A percentile compares a stretch with the other conserved stretches of the same genome.
These are phyloP conservation scores for Rhinichthys klamathensis DNA, from an alignment of 2,113 vertebrate genomes.

Conservation along the genomic window DNA sequence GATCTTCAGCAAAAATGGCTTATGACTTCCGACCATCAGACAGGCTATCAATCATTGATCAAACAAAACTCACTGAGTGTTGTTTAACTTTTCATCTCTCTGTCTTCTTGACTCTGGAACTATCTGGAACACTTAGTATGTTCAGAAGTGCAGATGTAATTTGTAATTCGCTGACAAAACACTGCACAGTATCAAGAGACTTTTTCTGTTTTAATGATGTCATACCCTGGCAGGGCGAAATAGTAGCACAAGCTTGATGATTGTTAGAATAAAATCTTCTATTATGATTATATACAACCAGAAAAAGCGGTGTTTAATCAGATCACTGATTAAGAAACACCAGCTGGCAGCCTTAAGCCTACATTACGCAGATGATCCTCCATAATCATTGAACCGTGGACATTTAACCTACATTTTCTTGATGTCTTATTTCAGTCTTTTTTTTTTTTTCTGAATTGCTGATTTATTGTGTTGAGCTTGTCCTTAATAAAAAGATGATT, in stretches of 20 bases:
- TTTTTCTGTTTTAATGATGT: neutral
- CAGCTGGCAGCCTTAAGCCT: neutral
- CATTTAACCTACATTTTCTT: constrained; percentile 16
- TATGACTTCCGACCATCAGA: constrained; percentile 27
- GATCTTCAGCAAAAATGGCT: constrained; percentile 47
- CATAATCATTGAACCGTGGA: neutral
- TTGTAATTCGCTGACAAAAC: neutral
- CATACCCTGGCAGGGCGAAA: neutral
- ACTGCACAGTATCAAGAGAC: neutral
- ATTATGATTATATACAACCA: neutral
- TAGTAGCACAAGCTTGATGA: neutral
- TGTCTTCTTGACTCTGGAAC: neutral
- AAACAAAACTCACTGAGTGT: neutral
- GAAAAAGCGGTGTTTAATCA: neutral
- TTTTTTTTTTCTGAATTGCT: neutral
- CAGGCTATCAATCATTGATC: constrained; percentile 49
- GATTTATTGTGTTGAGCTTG: neutral
- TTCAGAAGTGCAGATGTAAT: neutral
- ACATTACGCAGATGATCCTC: constrained; percentile 5
- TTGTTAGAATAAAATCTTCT: constrained; percentile 5
- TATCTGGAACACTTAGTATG: neutral
- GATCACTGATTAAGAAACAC: constrained; percentile 1
- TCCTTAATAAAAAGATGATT: neutral
- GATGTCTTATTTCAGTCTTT: neutral
- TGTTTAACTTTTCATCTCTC: constrained; percentile 17